Evolutionary conservation across 2,888 invertebrate species (phyloP), one percentile per base, ranked within the genome.

Genomic region (Tiphia femorata): DNA sequence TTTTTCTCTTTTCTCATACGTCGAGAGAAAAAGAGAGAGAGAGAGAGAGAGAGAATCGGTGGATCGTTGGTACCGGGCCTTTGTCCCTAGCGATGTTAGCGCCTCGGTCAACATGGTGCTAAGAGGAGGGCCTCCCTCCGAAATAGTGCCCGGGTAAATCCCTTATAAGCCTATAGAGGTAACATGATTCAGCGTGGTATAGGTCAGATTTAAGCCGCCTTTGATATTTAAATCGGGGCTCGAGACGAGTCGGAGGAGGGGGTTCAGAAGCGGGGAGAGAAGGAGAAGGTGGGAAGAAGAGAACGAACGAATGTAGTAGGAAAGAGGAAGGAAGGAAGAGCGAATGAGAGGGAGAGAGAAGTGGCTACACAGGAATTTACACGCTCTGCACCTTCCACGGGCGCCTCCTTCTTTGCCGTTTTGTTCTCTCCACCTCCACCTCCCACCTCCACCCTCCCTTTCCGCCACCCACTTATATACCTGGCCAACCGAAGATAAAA

Each of bases 181-280:
- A 82, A 82, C 81, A 81, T 80, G 82, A 81, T 82, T 82, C 82
- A 81, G 75, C 78, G 81, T 81, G 82, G 81, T 82, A 80, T 81
- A 82, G 82, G 82, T 82, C 82, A 82, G 82, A 82, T 80, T 77
- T 81, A 79, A 80, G 80, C 82, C 82, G 81, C 82, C 82, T 82
- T 82, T 82, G 82, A 82, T 82, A 82, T 82, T 82, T 80, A 82
- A 82, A 82, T 82, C 80, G 78, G 67, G 67, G 62, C 63, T 54
- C 52, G n/a, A 59, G 63, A 53, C 58, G 57, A 44, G 49, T 55
- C 19, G 19, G 27, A 47, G n/a, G 8, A 19, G 35, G n/a, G n/a
- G n/a, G n/a, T n/a, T n/a, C n/a, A n/a, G n/a, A n/a, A n/a, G 57
- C 33, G 53, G 57, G 55, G 58, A 61, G 49, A 58, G 49, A 51